These are phyloP conservation scores for Drosophila paranaensis DNA, from an alignment of 2,888 invertebrate genomes.

Conservation along the genomic window DNA sequence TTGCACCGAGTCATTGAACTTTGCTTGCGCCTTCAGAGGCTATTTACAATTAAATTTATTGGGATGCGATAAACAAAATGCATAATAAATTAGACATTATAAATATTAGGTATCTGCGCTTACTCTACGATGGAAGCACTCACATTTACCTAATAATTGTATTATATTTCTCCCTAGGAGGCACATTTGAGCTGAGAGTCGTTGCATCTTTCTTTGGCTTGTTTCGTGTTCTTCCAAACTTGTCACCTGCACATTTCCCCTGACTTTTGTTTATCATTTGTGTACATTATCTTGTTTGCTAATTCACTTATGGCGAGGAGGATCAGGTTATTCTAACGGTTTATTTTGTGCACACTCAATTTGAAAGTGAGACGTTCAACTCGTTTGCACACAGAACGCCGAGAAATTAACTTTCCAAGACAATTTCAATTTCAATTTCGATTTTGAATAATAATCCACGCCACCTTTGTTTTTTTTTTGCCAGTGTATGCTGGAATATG, in stretches of 20 bases:
- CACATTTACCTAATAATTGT: not conserved
- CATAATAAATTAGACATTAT: not conserved
- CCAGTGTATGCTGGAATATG: constrained; percentile 18
- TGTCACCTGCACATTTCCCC: not conserved
- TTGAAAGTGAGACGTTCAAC: constrained; percentile 20
- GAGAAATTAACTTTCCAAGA: not conserved
- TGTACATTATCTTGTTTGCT: constrained; percentile 18
- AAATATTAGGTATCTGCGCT: not conserved
- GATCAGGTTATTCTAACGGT: constrained; percentile 15
- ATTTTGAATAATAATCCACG: not conserved
- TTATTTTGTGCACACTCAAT: constrained; percentile 3
- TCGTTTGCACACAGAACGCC: constrained; percentile 1
- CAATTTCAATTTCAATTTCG: not conserved
- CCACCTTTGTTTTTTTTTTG: not conserved
- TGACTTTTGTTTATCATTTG: constrained; percentile 12
- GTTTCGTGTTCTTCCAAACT: not conserved
- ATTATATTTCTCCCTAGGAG: not conserved
- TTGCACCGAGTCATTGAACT: constrained; percentile 33
- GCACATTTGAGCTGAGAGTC: not conserved
- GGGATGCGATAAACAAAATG: not conserved
- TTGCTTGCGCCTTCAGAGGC: constrained; percentile 4
- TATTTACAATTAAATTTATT: constrained; percentile 22
- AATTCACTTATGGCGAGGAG: constrained; percentile 4
- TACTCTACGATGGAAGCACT: not conserved
- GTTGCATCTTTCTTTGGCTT: not conserved